A percentile compares a stretch with the other conserved stretches of the same genome.
These are phyloP conservation scores for Sitta europaea DNA, from an alignment of 2,113 vertebrate genomes.

Conservation along the genomic window DNA sequence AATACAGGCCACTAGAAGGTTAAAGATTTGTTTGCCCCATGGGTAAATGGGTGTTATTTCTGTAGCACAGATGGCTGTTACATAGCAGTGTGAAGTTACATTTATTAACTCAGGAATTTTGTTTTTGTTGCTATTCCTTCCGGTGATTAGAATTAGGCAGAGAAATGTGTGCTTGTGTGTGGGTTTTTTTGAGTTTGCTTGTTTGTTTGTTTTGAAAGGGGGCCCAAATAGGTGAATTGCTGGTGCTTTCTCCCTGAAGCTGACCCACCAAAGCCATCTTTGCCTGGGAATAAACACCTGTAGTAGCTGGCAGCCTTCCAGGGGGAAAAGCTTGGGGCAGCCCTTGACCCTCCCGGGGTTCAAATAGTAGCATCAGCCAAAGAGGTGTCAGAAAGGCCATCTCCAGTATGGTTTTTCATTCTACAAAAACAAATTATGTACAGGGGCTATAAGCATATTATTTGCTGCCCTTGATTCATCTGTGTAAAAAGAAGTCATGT, in stretches of 20 bases:
- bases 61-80: neutral
- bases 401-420: neutral
- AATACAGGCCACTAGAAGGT: neutral
- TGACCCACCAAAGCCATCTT: too few species aligned
- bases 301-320: neutral
- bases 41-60: neutral
- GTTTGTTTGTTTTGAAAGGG: neutral
- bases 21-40: neutral
- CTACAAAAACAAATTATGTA: rapidly evolving
- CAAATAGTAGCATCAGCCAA: neutral
- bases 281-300: neutral
- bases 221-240: neutral
- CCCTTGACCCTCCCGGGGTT: rapidly evolving
- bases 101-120: neutral
- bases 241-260: neutral
- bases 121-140: neutral
- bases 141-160: neutral
- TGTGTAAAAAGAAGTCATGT: neutral
- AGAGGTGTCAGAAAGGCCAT: neutral
- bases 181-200: neutral
- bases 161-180: too few species aligned
- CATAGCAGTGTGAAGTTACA: rapidly evolving
- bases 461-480: neutral
- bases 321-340: too few species aligned
- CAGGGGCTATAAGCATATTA: neutral